These are phyloP conservation scores for Bombus picipes DNA, from an alignment of 1,140 invertebrate species.

Conservation along the genomic window DNA sequence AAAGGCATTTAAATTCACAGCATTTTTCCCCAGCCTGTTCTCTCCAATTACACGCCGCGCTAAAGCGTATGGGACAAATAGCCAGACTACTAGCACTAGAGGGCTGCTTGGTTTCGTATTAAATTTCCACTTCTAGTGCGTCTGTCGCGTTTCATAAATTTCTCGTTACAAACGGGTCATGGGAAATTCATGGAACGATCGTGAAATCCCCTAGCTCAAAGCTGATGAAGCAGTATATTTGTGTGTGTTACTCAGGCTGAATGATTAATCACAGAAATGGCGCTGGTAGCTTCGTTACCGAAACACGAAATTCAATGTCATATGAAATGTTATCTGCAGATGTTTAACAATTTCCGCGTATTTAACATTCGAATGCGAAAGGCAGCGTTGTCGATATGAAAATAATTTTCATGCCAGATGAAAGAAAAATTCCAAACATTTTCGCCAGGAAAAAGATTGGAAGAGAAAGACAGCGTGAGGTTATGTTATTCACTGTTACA, in stretches of 20 bases:
- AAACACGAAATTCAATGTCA: neutral
- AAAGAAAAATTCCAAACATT: neutral
- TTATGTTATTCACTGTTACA: neutral
- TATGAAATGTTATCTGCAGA: neutral
- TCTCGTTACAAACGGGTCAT: neutral
- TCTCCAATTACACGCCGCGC: neutral
- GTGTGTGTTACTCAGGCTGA: too few relatives aligned
- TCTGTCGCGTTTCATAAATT: neutral
- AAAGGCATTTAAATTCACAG: neutral
- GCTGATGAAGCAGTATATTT: neutral
- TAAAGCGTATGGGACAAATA: neutral
- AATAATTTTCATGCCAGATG: neutral
- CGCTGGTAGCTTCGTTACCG: neutral
- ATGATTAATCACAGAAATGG: conserved; percentile 6
- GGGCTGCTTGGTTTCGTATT: neutral
- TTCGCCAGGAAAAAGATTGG: rapidly evolving
- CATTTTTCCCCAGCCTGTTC: neutral
- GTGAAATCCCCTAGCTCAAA: neutral
- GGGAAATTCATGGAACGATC: neutral
- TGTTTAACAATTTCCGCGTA: neutral
- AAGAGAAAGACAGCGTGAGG: neutral
- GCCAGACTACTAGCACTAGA: too few relatives aligned
- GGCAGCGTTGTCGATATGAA: neutral
- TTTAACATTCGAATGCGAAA: neutral
- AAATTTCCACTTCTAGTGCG: neutral